Conservation (phyloP, 2,113 vertebrate genomes). For the Oplegnathus fasciatus region DNA sequence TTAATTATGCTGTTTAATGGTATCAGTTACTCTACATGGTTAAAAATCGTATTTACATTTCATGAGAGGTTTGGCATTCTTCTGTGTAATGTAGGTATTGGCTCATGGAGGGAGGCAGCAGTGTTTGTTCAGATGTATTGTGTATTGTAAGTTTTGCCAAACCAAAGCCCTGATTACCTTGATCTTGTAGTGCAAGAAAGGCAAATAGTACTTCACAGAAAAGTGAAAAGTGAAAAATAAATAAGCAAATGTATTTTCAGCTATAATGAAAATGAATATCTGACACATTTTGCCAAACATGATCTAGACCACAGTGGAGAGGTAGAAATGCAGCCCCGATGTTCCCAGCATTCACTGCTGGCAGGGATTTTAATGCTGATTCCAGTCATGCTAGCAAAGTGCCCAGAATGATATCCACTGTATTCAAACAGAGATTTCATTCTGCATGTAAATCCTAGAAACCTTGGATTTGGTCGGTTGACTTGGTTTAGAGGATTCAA, state of each 20-base stretch:
- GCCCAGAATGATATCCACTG: constrained; percentile 45
- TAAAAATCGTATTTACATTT: constrained; percentile 51
- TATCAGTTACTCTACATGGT: constrained; percentile 50
- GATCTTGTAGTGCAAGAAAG: constrained; percentile 16
- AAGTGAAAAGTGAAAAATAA: constrained; percentile 38
- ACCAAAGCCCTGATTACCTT: constrained; percentile 47
- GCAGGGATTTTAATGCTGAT: constrained; percentile 53
- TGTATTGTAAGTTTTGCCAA: constrained; percentile 51
- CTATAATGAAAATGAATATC: constrained; percentile 31
- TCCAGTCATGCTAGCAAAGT: constrained; percentile 49
- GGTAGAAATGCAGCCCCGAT: constrained; percentile 26
- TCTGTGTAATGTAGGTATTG: constrained; percentile 52
- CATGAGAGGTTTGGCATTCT: constrained; percentile 60
- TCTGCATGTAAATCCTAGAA: constrained; percentile 62
- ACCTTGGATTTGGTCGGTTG: constrained; percentile 36
- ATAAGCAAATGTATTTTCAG: constrained; percentile 38
- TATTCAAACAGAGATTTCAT: constrained; percentile 62
- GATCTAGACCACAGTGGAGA: constrained; percentile 32
- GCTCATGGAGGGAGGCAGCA: constrained; percentile 53
- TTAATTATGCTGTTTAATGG: constrained; percentile 40
- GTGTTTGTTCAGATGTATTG: constrained; percentile 58
- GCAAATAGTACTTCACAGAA: constrained; percentile 47
- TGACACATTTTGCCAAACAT: constrained; percentile 42
- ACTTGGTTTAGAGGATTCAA: constrained; percentile 57
- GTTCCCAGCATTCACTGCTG: constrained; percentile 43